phyloP scores from a whole-genome alignment of 2,113 vertebrate species.

The Anhinga rufa region DNA sequence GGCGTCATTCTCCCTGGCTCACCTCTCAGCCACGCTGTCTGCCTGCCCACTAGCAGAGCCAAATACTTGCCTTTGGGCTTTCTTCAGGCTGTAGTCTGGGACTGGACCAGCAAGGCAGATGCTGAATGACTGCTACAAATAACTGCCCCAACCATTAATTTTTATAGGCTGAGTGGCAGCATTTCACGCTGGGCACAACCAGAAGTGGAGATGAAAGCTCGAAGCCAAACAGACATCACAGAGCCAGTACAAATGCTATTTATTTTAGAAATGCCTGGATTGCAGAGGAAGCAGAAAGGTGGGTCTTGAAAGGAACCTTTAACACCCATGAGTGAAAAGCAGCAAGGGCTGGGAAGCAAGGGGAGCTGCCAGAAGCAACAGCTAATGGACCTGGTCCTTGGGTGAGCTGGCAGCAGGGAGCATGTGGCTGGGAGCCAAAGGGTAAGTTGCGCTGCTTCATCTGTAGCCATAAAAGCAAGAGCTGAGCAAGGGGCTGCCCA shows the following conservation, averaged over 20 bases:
- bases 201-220: conserved; percentile 6
- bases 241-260: conserved; percentile 11
- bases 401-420: neutral
- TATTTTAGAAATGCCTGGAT: conserved; percentile 47
- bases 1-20: neutral
- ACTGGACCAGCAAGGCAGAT: neutral
- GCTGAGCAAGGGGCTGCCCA: neutral
- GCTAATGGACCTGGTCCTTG: conserved; percentile 17
- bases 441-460: neutral
- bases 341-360: neutral
- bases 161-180: conserved; percentile 2
- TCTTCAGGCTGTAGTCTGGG: neutral
- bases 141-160: conserved; percentile 8
- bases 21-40: neutral
- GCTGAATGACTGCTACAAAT: neutral
- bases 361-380: conserved; percentile 13
- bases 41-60: neutral
- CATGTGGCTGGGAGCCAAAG: neutral
- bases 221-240: conserved; percentile 26
- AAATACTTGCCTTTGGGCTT: neutral
- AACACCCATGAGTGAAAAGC: neutral
- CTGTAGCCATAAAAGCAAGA: neutral
- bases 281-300: conserved; percentile 43
- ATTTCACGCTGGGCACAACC: neutral
- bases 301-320: conserved; percentile 40